Evolutionary conservation across 2,113 vertebrate species (phyloP), one percentile per base, ranked within the genome.

Genomic region (Diphyllodes magnificus): DNA sequence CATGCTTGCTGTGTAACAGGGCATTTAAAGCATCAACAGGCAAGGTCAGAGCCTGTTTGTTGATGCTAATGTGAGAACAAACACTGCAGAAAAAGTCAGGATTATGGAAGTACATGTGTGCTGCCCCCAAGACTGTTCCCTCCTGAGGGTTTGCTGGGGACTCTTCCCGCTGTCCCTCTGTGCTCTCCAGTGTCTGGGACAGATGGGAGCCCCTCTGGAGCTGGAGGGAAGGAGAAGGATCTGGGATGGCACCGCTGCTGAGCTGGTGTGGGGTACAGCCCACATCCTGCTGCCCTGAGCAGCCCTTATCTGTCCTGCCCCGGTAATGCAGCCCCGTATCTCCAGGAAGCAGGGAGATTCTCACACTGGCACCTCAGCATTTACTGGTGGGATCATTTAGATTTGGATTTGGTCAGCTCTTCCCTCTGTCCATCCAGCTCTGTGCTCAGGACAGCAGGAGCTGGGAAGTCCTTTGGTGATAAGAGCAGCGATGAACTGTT

Each of bases 1-100:
- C 86, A 85, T 93, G 96, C 87, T 95, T 83, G 94, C 93, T 91
- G 90, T 91, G 92, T 96, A 96, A 82, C 95, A 65, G 88, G 95
- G 94, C 96, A 90, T 92, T 95, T 82, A 84, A 93, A 96, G 91
- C 83, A 79, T 86, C 65, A 71, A 85, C 89, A 82, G 97, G 90
- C 63, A 85, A 96, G 95, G 94, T 97, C 93, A 93, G 56, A 93
- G 81, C 72, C 90, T 89, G 65, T 84, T 88, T 85, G 88, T 78
- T 83, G 80, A 92, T 90, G 77, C 56, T 56, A 93, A 90, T 75
- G 78, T 78, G 68, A 81, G 81, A 90, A 78, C 54, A 95, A 95
- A 93, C 45, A 31, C 51, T 69, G 42, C 94, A 75, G 89, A 78
- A 95, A 90, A 97, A 90, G 92, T 70, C 51, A 76, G 79, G 86